Percentiles rank a stretch among this genome's conserved stretches.
phyloP scores from a whole-genome alignment of 1,140 invertebrate species.

The Pseudomyrmex dendroicus region DNA sequence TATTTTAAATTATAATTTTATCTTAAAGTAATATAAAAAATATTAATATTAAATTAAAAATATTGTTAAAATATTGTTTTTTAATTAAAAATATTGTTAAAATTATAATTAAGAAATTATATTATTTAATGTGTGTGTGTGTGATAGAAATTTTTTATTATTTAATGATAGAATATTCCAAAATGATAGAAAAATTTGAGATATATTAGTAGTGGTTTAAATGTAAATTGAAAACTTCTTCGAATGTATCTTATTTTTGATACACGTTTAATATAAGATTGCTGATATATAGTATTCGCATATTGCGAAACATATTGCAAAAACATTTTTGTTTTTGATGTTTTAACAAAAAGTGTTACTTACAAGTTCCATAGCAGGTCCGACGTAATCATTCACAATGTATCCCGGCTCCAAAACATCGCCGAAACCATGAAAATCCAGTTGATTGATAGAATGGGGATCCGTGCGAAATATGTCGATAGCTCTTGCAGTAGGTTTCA shows the following conservation, averaged over 20 bases:
- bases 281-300: too few species aligned
- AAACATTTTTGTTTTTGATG: background rate
- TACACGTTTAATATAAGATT: background rate
- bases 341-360: conserved; percentile 40
- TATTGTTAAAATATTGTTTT: too few species aligned
- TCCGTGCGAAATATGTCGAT: conserved; percentile 35
- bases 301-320: background rate
- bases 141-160: too few species aligned
- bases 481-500: conserved; percentile 8
- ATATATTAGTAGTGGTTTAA: background rate
- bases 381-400: conserved; percentile 76
- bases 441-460: conserved; percentile 56
- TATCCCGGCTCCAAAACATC: conserved; percentile 55
- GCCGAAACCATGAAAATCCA: conserved; percentile 60
- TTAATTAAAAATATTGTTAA: too few species aligned
- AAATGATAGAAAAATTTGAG: background rate
- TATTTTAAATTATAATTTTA: too few species aligned
- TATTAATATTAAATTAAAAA: too few species aligned
- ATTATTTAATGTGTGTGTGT: too few species aligned
- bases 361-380: conserved; percentile 82
- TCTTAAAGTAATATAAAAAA: too few species aligned
- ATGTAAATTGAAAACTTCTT: too few species aligned
- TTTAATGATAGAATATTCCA: too few species aligned
- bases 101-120: too few species aligned
- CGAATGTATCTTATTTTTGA: too few species aligned